Conservation (phyloP, 2,888 invertebrate species). For the Bedellia somnulentella region DNA sequence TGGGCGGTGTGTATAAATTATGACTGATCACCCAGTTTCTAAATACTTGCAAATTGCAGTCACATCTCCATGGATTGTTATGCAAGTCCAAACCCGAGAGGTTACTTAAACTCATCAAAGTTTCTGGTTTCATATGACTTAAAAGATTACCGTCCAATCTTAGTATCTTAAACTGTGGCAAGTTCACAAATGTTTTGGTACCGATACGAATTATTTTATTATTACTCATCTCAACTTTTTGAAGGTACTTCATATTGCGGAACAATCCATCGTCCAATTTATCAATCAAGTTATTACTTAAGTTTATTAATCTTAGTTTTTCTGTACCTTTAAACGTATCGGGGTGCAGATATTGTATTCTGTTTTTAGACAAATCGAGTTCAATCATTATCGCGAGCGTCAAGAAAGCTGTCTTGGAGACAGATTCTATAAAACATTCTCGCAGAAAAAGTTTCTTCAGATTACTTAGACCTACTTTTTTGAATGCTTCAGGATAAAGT, state of each 20-base stretch:
- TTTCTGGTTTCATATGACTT: slow-evolving; percentile 67
- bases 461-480: slow-evolving; percentile 71
- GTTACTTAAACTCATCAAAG: slow-evolving; percentile 68
- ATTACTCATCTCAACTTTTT: slow-evolving; percentile 76
- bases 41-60: slow-evolving; percentile 79
- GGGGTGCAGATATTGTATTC: slow-evolving; percentile 66
- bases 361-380: slow-evolving; percentile 78
- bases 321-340: slow-evolving; percentile 73
- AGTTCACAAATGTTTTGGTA: slow-evolving; percentile 69
- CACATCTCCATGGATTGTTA: slow-evolving; percentile 88
- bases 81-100: slow-evolving; percentile 75
- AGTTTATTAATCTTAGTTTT: slow-evolving; percentile 70
- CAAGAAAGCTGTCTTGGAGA: slow-evolving; percentile 75
- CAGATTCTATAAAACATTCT: slow-evolving; percentile 70
- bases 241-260: slow-evolving; percentile 71
- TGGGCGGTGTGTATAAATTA: slow-evolving; percentile 76
- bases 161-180: slow-evolving; percentile 69
- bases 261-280: slow-evolving; percentile 75
- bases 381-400: slow-evolving; percentile 79
- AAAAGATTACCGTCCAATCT: slow-evolving; percentile 78
- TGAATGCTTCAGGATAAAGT: slow-evolving; percentile 69
- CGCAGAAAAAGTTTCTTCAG: slow-evolving; percentile 78
- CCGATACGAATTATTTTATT: slow-evolving; percentile 74
- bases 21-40: slow-evolving; percentile 74
- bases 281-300: slow-evolving; percentile 77